Conservation (phyloP, 2,113 vertebrate species). For the Apteryx owenii region DNA sequence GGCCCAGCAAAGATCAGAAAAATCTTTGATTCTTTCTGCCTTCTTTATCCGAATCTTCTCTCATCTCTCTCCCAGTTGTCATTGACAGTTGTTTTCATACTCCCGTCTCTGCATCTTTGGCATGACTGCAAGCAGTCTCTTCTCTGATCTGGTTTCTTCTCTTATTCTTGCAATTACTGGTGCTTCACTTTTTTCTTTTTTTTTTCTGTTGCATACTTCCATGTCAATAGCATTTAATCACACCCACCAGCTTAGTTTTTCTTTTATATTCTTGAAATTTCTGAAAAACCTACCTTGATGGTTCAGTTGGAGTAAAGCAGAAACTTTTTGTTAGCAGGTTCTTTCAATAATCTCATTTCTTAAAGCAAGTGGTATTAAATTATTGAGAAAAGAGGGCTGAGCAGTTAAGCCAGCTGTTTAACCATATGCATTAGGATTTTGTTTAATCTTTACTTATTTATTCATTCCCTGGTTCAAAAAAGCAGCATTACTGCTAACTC, state of each 20-base stretch:
- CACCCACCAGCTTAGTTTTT: background rate
- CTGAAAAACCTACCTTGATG: background rate
- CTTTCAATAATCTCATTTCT: background rate
- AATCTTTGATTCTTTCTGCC: background rate
- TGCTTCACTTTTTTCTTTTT: background rate
- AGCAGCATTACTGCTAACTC: background rate
- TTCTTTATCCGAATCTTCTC: background rate
- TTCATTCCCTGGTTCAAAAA: background rate
- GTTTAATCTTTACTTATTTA: background rate
- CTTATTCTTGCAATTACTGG: background rate
- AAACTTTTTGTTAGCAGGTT: background rate
- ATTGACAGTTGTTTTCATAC: fast-evolving
- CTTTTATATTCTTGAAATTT: background rate
- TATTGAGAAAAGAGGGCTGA: background rate
- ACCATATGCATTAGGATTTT: background rate
- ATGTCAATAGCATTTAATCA: background rate
- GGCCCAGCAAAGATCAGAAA: background rate
- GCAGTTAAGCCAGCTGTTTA: background rate
- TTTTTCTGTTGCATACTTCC: background rate
- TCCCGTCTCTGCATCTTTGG: background rate
- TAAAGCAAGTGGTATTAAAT: background rate
- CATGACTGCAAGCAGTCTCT: background rate
- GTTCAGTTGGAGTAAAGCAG: background rate
- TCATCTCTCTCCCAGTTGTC: background rate
- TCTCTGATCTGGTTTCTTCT: background rate